A percentile compares a stretch with the other conserved stretches of the same genome.
These are phyloP conservation scores for Dascyllus trimaculatus DNA, from an alignment of 2,113 vertebrate species.

Conservation along the genomic window DNA sequence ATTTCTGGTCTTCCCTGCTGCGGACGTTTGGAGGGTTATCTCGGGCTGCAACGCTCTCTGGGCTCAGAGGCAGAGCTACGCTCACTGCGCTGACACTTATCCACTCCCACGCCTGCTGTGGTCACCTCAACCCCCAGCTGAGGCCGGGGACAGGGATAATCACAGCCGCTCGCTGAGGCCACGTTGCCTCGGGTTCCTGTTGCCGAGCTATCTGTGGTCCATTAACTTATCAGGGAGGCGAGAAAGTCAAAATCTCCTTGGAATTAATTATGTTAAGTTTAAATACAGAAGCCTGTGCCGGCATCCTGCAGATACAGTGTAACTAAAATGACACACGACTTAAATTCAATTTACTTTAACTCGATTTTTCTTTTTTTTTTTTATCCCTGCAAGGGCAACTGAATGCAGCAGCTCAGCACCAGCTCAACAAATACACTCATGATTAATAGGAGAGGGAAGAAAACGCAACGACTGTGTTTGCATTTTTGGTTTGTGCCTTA, in stretches of 20 bases:
- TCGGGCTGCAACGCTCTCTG: background rate
- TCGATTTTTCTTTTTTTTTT: background rate
- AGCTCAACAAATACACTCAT: background rate
- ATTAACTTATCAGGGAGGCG: conserved; percentile 3
- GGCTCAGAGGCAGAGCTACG: background rate
- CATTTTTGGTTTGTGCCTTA: too few species aligned
- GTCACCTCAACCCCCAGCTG: conserved; percentile 13
- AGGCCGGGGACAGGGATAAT: conserved; percentile 19
- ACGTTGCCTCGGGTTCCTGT: background rate
- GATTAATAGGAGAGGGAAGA: background rate
- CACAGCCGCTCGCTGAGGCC: background rate
- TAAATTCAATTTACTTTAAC: background rate
- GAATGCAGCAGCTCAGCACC: background rate
- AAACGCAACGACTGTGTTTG: too few species aligned
- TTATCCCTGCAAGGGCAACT: background rate
- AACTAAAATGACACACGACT: background rate
- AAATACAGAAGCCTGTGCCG: conserved; percentile 11
- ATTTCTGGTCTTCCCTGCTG: conserved; percentile 56
- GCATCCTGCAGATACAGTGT: background rate
- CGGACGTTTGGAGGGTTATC: conserved; percentile 49
- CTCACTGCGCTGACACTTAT: background rate
- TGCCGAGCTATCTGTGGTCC: background rate
- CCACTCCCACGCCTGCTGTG: conserved; percentile 28
- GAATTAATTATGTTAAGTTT: conserved; percentile 1
- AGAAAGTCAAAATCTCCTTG: background rate